A percentile compares a stretch with the other conserved stretches of the same genome.
Conservation (phyloP, 2,888 invertebrate genomes). For the Perizoma affinitatum region DNA sequence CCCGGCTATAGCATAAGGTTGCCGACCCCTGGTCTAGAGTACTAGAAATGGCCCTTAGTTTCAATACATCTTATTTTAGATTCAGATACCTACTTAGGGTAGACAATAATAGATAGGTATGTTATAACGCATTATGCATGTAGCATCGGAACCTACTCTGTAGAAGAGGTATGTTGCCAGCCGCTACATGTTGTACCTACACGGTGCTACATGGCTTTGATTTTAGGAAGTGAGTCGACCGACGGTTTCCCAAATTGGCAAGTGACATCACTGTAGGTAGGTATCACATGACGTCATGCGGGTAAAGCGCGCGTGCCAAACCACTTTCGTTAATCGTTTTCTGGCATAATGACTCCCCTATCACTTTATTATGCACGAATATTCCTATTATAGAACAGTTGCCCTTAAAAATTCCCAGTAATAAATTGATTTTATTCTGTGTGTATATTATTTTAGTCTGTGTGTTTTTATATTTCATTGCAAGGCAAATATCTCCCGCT, state of each 20-base stretch:
- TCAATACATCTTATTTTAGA: too few relatives aligned
- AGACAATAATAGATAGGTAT: too few relatives aligned
- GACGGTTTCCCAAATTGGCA: constrained; percentile 30
- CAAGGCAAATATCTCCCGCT: too few relatives aligned
- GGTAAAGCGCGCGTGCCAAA: constrained; percentile 65
- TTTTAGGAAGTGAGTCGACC: constrained; percentile 51
- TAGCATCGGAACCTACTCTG: too few relatives aligned
- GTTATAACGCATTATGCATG: too few relatives aligned
- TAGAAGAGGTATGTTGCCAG: constrained; percentile 16
- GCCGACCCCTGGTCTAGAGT: too few relatives aligned
- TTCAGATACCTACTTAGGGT: too few relatives aligned
- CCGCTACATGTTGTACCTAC: constrained; percentile 18
- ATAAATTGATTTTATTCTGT: constrained; percentile 34
- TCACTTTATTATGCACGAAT: constrained; percentile 49
- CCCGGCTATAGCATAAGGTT: too few relatives aligned
- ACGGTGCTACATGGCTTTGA: constrained; percentile 52
- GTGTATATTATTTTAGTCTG: too few relatives aligned
- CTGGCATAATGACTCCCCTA: constrained; percentile 65
- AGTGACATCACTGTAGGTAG: constrained; percentile 42
- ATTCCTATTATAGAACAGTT: constrained; percentile 34
- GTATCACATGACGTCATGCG: constrained; percentile 56
- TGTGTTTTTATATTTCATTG: too few relatives aligned
- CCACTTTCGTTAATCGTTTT: constrained; percentile 68
- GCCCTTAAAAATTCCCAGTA: constrained; percentile 33
- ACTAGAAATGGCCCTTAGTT: too few relatives aligned